phyloP scores from a whole-genome alignment of 2,797 vertebrate species.

The Pterois miles region DNA sequence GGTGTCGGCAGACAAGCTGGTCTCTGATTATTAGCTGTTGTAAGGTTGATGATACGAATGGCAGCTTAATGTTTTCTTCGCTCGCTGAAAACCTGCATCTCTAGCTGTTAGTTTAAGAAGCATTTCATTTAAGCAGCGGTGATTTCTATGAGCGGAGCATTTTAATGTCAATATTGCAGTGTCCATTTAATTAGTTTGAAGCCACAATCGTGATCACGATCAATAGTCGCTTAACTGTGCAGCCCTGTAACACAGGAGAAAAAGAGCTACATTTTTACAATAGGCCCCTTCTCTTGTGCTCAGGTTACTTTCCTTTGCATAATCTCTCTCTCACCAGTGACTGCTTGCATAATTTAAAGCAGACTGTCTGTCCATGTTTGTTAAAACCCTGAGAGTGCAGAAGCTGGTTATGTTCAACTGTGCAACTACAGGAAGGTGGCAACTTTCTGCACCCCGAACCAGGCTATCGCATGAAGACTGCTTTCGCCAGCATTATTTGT shows the following conservation, averaged over 20 bases:
- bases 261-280: conserved; percentile 1
- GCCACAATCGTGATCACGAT: too few species aligned
- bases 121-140: too few species aligned
- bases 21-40: too few species aligned
- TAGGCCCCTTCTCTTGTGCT: conserved; percentile 1
- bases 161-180: too few species aligned
- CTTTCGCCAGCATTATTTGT: conserved; percentile 53
- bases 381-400: conserved; percentile 46
- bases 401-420: conserved; percentile 39
- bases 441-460: conserved; percentile 35
- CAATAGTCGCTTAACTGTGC: background rate
- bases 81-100: too few species aligned
- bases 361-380: conserved; percentile 29
- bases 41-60: too few species aligned
- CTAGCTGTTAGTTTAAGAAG: too few species aligned
- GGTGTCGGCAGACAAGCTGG: too few species aligned
- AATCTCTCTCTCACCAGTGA: conserved; percentile 11
- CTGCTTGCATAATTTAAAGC: conserved; percentile 41
- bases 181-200: too few species aligned
- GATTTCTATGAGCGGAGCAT: too few species aligned
- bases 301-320: conserved; percentile 17
- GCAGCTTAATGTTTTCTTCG: too few species aligned
- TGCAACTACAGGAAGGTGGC: conserved; percentile 35
- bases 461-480: conserved; percentile 40
- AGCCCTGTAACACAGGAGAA: background rate